These are phyloP conservation scores for Momotus momota DNA, from an alignment of 2,797 vertebrate species.

Conservation along the genomic window DNA sequence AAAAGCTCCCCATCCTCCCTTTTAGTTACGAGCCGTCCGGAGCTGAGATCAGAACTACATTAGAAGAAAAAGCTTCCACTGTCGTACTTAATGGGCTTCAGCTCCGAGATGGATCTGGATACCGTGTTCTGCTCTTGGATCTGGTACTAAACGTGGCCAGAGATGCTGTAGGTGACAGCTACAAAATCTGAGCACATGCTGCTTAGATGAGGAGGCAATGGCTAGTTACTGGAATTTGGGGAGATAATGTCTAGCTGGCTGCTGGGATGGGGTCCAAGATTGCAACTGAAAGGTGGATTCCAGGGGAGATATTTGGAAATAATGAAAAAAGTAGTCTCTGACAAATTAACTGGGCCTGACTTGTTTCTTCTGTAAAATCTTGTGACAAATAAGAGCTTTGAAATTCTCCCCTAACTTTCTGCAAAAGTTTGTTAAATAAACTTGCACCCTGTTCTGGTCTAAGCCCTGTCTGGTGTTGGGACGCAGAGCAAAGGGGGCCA, in stretches of 20 bases:
- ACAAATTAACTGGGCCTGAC: neutral
- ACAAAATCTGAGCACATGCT: neutral
- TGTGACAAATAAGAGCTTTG: accelerated
- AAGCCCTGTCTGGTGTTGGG: neutral
- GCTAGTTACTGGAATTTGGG: neutral
- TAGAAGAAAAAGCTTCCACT: neutral
- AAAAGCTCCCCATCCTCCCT: neutral
- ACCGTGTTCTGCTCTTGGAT: neutral
- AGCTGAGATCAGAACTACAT: neutral
- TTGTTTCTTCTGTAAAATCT: neutral
- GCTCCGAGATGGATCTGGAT: accelerated
- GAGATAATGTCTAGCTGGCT: neutral
- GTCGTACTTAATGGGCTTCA: neutral
- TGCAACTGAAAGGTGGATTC: neutral
- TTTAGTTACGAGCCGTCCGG: neutral
- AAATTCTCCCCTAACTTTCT: neutral
- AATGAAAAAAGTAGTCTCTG: neutral
- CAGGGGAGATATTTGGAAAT: neutral
- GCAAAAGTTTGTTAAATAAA: neutral
- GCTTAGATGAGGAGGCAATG: neutral
- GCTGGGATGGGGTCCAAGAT: neutral
- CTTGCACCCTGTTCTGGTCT: neutral
- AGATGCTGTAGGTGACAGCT: neutral
- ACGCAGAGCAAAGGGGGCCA: neutral
- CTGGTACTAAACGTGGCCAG: neutral